phyloP scores from a whole-genome alignment of 2,888 invertebrate species.

The Polylopha cassiicola region DNA sequence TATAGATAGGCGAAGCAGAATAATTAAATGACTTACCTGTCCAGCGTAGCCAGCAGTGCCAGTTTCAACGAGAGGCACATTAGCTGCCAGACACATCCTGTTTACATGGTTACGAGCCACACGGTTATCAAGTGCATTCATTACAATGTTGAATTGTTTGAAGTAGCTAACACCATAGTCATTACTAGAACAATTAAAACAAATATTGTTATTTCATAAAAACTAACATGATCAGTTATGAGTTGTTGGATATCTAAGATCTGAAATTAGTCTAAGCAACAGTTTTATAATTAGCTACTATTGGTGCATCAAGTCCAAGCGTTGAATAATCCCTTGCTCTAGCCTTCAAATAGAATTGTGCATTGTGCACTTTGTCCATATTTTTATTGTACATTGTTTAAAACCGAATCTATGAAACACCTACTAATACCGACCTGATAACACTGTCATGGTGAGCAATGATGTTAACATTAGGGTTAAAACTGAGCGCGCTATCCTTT shows the following conservation, averaged over 20 bases:
- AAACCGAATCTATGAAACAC: no score
- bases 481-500: constrained; percentile 89
- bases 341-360: no score
- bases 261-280: constrained; percentile 5
- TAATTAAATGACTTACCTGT: constrained; percentile 74
- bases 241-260: neutral
- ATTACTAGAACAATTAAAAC: constrained; percentile 76
- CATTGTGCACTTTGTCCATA: no score
- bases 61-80: constrained; percentile 96
- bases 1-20: neutral
- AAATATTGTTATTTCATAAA: neutral
- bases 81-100: constrained; percentile 97
- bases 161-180: constrained; percentile 95
- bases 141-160: constrained; percentile 91
- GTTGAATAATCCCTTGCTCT: no score
- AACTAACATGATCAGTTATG: neutral
- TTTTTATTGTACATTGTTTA: no score
- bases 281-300: constrained; percentile 1
- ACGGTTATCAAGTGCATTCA: constrained; percentile 98
- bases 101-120: constrained; percentile 99
- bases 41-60: constrained; percentile 98
- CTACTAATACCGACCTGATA: constrained; percentile 81
- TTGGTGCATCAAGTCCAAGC: no score
- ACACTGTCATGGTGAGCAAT: constrained; percentile 95
- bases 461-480: constrained; percentile 93